Base-by-base conservation (phyloP, 2,797 vertebrate species). In the Adelosebastes latens region DNA sequence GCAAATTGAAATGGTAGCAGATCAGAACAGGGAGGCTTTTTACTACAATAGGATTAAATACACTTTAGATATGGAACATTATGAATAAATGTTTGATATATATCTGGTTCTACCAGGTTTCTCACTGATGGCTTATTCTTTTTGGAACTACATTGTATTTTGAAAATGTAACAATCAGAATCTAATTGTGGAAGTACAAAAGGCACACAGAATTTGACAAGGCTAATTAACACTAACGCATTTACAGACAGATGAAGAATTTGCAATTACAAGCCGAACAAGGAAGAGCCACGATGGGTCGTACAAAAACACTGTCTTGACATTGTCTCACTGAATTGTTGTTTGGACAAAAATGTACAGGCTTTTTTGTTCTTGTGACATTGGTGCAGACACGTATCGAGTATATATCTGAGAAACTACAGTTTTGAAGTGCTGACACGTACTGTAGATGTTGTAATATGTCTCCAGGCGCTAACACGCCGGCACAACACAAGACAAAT, bases 401-500 rank as follows among this genome's bases (percentile, higher is more conserved):
- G 11, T 58, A 59, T 22, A 10, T 67, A 34, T 61, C 20, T 12
- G 5, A 60, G 2, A 52, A 24, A 49, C 46, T 6, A 11, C n/a
- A 32, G 52, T 27, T 79, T 9, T 63, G 20, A 59, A 77, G 36
- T 64, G n/a, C 24, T 42, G 12, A 8, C 68, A 63, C 27, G 1
- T 59, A 22, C 13, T 27, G 60, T n/a, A 16, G 55, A 71, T 78
- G 4, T 36, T 27, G 13, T 56, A 27, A 68, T 32, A 29, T 49
- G 36, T 75, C 66, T 56, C 69, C 12, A 42, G 74, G 53, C 1
- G 6, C 12, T 31, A 18, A 76, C 32, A 79, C 22, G 27, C 16
- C 22, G 20, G 9, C 42, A 66, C 56, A 56, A 69, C 27, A 65
- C 31, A 61, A 78, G 79, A 78, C 27, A 79, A 73, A 79, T 71